Evolutionary conservation across 2,888 invertebrate species (phyloP).

Genomic region (Tetrapedia diversipes): DNA sequence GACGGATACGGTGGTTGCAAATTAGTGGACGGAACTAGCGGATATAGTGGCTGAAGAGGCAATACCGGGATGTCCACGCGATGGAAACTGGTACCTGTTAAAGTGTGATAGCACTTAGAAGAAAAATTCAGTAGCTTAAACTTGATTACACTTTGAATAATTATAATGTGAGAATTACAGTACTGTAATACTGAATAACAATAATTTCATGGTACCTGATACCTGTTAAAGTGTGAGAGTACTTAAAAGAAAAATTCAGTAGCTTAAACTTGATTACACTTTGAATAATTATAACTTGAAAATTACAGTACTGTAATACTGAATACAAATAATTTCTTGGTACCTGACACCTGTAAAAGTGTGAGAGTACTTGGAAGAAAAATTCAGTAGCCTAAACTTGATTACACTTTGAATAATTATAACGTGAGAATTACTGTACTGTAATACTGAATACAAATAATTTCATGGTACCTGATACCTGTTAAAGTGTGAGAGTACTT

Average conservation of each 20-base stretch:
- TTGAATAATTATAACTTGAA: no score
- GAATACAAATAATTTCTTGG: no score
- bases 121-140: not conserved
- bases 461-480: slow-evolving; percentile 24
- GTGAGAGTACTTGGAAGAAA: not conserved
- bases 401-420: no score
- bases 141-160: no score
- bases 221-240: slow-evolving; percentile 16
- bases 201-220: slow-evolving; percentile 3
- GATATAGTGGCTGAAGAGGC: slow-evolving; percentile 14
- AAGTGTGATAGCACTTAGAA: not conserved
- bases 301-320: no score
- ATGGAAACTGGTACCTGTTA: slow-evolving; percentile 20
- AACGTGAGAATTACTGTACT: no score
- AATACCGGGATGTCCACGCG: slow-evolving; percentile 4
- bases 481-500: not conserved
- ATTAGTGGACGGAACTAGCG: slow-evolving; percentile 12
- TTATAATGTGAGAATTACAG: no score
- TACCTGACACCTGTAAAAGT: slow-evolving; percentile 23
- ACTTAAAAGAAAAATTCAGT: not conserved
- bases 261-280: not conserved
- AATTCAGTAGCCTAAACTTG: not conserved
- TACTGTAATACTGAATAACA: no score
- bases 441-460: no score
- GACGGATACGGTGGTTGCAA: slow-evolving; percentile 18